A percentile compares a stretch with the other conserved stretches of the same genome.
These are phyloP conservation scores for Bombus waltoni DNA, from an alignment of 1,140 invertebrate species.

Conservation along the genomic window DNA sequence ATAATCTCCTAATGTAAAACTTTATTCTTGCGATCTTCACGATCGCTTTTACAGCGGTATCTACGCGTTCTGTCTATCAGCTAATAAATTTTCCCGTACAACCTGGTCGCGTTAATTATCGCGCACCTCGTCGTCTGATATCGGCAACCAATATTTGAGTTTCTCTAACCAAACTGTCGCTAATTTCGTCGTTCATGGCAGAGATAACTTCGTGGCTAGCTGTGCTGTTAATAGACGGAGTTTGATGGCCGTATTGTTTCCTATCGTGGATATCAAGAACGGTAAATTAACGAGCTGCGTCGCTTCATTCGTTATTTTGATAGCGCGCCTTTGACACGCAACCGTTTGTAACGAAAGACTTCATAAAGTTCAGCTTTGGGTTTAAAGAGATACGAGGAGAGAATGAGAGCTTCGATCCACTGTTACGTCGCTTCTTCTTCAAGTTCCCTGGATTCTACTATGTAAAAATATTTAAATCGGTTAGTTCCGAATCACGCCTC, in stretches of 20 bases:
- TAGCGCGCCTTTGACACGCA: not conserved
- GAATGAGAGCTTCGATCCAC: too few relatives aligned
- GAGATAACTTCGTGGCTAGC: not conserved
- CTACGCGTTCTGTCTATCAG: not conserved
- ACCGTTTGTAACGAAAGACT: not conserved
- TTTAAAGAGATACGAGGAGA: too few relatives aligned
- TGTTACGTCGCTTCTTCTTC: too few relatives aligned
- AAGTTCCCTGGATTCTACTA: too few relatives aligned
- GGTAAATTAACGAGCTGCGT: not conserved
- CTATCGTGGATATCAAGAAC: not conserved
- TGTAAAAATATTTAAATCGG: too few relatives aligned
- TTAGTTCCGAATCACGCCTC: too few relatives aligned
- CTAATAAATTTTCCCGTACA: slow-evolving; percentile 14
- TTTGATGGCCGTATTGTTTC: not conserved
- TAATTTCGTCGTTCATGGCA: slow-evolving; percentile 18
- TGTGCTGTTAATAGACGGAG: slow-evolving; percentile 1
- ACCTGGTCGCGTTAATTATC: slow-evolving; percentile 19
- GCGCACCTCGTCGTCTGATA: not conserved
- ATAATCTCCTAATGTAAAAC: not conserved
- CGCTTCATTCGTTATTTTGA: not conserved
- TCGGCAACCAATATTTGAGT: slow-evolving; percentile 18
- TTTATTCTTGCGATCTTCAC: not conserved
- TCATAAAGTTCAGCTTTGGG: not conserved
- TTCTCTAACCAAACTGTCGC: slow-evolving; percentile 27
- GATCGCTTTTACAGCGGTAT: not conserved